Percentiles rank a stretch among this genome's conserved stretches.
Conservation (phyloP, 2,797 vertebrate species). For the Telmatherina bonti region DNA sequence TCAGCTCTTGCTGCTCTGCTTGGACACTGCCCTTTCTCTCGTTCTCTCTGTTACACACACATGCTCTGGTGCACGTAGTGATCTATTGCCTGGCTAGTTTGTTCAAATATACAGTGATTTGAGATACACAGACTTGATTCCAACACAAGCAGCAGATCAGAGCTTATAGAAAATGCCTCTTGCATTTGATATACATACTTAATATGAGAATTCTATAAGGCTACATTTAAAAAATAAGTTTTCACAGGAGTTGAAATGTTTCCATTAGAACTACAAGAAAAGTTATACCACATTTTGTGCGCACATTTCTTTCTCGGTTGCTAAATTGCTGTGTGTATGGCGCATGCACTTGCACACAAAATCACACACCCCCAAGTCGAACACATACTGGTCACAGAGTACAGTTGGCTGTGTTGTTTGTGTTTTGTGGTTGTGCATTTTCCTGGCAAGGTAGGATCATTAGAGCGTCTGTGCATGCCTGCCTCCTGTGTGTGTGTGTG, state of each 20-base stretch:
- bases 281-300: slow-evolving; percentile 27
- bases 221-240: slow-evolving; percentile 4
- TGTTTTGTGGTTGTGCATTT: slow-evolving; percentile 74
- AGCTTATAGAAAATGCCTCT: slow-evolving; percentile 32
- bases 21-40: slow-evolving; percentile 61
- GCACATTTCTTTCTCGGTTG: slow-evolving; percentile 29
- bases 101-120: slow-evolving; percentile 68
- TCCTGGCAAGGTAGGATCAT: slow-evolving; percentile 75
- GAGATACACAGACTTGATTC: slow-evolving; percentile 49
- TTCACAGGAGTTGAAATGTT: slow-evolving; percentile 17
- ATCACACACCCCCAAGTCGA: slow-evolving; percentile 28
- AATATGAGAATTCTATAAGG: neutral
- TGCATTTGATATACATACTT: slow-evolving; percentile 16
- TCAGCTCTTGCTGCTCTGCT: slow-evolving; percentile 71
- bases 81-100: slow-evolving; percentile 69
- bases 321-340: slow-evolving; percentile 39
- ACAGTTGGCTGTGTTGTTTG: slow-evolving; percentile 74
- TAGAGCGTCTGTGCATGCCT: slow-evolving; percentile 65
- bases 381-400: slow-evolving; percentile 50
- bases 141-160: slow-evolving; percentile 46
- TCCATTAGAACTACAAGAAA: slow-evolving; percentile 21
- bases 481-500: slow-evolving; percentile 27
- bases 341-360: slow-evolving; percentile 41
- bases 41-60: slow-evolving; percentile 20
- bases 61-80: slow-evolving; percentile 43